Evolutionary conservation across 1,140 invertebrate genomes (phyloP).

Genomic region (Procambarus virginalis): DNA sequence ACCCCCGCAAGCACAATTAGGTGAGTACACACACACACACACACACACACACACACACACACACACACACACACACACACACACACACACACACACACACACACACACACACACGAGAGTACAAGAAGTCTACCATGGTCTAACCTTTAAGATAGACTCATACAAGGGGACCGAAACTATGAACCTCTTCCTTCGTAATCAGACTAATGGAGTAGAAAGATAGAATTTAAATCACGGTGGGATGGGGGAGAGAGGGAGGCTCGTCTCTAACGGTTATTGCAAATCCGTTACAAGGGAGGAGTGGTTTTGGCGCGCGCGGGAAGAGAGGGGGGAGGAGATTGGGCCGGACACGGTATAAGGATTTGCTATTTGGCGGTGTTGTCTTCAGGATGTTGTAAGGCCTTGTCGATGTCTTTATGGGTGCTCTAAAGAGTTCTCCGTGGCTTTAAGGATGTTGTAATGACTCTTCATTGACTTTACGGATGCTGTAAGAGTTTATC

Average conservation of each 20-base stretch:
- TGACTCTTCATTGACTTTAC: no score
- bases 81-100: no score
- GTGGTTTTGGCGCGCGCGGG: background rate
- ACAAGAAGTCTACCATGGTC: background rate
- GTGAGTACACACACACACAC: no score
- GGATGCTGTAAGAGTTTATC: no score
- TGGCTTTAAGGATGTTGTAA: no score
- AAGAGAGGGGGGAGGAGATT: background rate
- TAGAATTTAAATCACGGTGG: slow-evolving; percentile 52
- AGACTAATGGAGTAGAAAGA: slow-evolving; percentile 56
- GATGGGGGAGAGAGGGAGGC: background rate
- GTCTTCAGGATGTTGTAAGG: background rate
- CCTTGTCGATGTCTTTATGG: background rate
- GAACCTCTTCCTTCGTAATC: slow-evolving; percentile 16
- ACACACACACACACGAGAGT: no score
- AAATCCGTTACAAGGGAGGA: background rate
- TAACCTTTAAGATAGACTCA: background rate
- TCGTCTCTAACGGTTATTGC: background rate
- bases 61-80: no score
- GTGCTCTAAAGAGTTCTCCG: no score
- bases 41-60: no score
- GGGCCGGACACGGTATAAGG: background rate
- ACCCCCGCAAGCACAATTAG: no score
- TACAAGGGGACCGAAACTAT: background rate
- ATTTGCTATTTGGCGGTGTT: background rate